Base-by-base conservation (phyloP, 2,113 vertebrate species). In the Sisor rabdophorus region DNA sequence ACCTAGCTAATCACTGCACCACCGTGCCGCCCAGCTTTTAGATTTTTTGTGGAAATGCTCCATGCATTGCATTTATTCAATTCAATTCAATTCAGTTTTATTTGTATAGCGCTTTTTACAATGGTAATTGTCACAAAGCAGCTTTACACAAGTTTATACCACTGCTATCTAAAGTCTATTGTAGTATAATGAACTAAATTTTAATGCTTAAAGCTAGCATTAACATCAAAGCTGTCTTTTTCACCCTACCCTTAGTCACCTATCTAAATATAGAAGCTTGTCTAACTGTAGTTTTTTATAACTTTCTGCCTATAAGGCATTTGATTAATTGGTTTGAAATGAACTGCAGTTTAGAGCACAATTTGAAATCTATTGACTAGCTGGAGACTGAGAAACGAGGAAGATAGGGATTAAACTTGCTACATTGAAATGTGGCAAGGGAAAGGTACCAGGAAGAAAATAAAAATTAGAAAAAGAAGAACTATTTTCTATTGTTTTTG, bases 331-430 rank as follows among this genome's bases (percentile, higher is more conserved):
- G 80, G 81, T 77, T 79, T 82, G 82, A 82, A 81, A 86, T 83
- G 83, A 83, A 76, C 81, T 79, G 75, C 73, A 65, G 79, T 77
- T 76, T 73, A 55, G 73, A 84, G 76, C 75, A 75, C 74, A 86
- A 86, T 84, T 84, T 84, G 83, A 84, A 84, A 84, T 86, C 82
- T 84, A 86, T 84, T 78, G 83, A 80, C 82, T 81, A 77, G 81
- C 81, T 53, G 22, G 77, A 65, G 83, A 75, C 26, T 8, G 19
- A 79, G 75, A 53, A 67, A 71, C 73, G 81, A 80, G 71, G 30
- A 76, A 73, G 78, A 59, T 13, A 83, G 15, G 67, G 78, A 86
- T 86, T 86, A 86, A 86, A 84, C 75, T 84, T 78, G 69, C 55
- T 58, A 80, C 84, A 84, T 86, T 80, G 80, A 79, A 81, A 71